A percentile compares a stretch with the other conserved stretches of the same genome.
Evolutionary conservation across 2,113 vertebrate species (phyloP).

Genomic region (Cyanoliseus patagonus): DNA sequence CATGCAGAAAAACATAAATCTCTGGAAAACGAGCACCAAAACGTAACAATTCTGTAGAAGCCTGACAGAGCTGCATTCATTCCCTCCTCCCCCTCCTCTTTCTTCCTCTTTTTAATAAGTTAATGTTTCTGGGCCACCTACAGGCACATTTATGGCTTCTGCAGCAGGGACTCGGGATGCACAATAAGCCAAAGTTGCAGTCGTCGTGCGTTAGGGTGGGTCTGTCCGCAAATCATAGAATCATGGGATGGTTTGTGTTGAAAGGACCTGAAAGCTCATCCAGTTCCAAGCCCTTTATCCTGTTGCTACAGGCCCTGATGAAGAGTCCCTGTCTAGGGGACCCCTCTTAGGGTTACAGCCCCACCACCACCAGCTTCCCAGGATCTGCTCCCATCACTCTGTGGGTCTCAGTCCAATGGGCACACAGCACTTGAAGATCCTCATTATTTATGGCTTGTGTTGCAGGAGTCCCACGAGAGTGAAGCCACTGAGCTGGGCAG

Average conservation of each 20-base stretch:
- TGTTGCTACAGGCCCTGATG: neutral
- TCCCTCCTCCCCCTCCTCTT: neutral
- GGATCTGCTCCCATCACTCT: neutral
- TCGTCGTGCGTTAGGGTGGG: accelerated
- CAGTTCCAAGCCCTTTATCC: neutral
- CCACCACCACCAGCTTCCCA: accelerated
- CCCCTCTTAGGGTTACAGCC: neutral
- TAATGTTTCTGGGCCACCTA: conserved; percentile 55
- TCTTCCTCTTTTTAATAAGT: neutral
- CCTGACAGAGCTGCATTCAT: conserved; percentile 46
- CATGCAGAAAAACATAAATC: conserved; percentile 57
- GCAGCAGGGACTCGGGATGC: neutral
- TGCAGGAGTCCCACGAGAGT: neutral
- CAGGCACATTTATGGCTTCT: conserved; percentile 14
- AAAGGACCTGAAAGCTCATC: neutral
- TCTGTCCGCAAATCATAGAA: neutral
- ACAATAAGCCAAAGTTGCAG: neutral
- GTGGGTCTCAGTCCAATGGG: accelerated
- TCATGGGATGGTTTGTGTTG: neutral
- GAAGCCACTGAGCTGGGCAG: accelerated
- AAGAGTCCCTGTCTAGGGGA: neutral
- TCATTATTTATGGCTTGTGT: neutral
- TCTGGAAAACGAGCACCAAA: conserved; percentile 26
- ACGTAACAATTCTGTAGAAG: conserved; percentile 5
- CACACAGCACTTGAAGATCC: accelerated